phyloP scores from a whole-genome alignment of 1,140 invertebrate species.

The Zaprionus taronus region DNA sequence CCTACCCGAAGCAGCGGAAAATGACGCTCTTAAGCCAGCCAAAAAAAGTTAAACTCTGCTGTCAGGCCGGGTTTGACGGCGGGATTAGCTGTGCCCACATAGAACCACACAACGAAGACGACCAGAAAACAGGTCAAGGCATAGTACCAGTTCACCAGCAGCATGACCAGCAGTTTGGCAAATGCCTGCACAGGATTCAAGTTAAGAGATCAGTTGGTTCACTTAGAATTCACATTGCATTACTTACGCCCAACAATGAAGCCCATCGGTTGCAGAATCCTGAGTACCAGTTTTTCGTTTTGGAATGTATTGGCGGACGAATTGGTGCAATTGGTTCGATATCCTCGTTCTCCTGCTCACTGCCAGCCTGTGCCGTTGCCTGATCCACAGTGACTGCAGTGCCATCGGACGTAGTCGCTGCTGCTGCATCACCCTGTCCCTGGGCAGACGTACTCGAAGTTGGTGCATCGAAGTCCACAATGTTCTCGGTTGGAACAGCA shows the following conservation, averaged over 20 bases:
- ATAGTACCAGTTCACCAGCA: conserved; percentile 96
- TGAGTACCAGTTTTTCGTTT: conserved; percentile 97
- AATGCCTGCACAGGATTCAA: conserved; percentile 52
- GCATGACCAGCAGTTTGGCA: conserved; percentile 94
- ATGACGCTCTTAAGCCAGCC: conserved; percentile 92
- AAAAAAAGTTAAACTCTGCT: conserved; percentile 94
- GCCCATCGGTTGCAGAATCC: conserved; percentile 96
- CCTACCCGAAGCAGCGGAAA: conserved; percentile 92
- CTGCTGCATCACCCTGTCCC: conserved; percentile 12
- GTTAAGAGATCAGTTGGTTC: background rate
- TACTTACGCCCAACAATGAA: conserved; percentile 93
- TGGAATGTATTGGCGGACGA: conserved; percentile 89
- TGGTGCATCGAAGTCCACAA: conserved; percentile 50
- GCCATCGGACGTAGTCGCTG: conserved; percentile 18
- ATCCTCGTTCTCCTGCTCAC: conserved; percentile 53
- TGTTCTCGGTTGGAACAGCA: conserved; percentile 24
- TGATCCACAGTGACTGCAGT: conserved; percentile 60
- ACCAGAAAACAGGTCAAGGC: conserved; percentile 92
- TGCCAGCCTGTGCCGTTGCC: conserved; percentile 34
- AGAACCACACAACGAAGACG: conserved; percentile 94
- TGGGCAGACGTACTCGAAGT: conserved; percentile 63
- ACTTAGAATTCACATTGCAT: too few relatives aligned
- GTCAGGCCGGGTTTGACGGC: conserved; percentile 96
- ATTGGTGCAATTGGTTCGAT: conserved; percentile 85
- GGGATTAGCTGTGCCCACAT: conserved; percentile 96